A percentile compares a stretch with the other conserved stretches of the same genome.
Conservation (phyloP, 2,113 vertebrate genomes). For the Zosterops hypoxanthus region DNA sequence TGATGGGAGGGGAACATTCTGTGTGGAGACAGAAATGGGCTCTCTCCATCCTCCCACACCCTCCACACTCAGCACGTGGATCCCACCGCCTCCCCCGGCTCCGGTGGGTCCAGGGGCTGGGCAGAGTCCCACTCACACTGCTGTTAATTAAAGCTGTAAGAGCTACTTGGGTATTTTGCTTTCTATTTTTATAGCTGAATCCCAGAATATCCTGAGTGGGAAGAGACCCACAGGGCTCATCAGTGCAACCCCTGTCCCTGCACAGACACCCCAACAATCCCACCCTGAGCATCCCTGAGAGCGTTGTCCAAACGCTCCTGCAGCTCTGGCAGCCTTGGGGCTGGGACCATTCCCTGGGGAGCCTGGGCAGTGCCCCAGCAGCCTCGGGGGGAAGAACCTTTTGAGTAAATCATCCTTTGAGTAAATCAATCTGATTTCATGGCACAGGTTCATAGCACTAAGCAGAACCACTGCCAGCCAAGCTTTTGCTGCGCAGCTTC, state of each 20-base stretch:
- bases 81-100: background rate
- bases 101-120: background rate
- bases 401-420: background rate
- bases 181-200: background rate
- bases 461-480: background rate
- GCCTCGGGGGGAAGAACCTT: background rate
- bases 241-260: rapidly evolving
- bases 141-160: background rate
- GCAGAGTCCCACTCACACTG: background rate
- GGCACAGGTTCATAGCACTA: background rate
- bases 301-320: background rate
- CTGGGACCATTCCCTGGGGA: background rate
- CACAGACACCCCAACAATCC: background rate
- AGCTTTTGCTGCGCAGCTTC: background rate
- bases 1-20: background rate
- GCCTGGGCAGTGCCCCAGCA: background rate
- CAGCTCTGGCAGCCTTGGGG: background rate
- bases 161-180: background rate
- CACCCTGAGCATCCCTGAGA: background rate
- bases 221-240: background rate
- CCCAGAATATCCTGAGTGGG: background rate
- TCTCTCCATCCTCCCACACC: background rate
- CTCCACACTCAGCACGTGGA: background rate
- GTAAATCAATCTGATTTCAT: background rate
- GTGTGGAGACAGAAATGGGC: background rate